Percentiles rank a stretch among this genome's conserved stretches.
phyloP scores from a whole-genome alignment of 2,797 vertebrate genomes.

The Hozukius guyotensis region DNA sequence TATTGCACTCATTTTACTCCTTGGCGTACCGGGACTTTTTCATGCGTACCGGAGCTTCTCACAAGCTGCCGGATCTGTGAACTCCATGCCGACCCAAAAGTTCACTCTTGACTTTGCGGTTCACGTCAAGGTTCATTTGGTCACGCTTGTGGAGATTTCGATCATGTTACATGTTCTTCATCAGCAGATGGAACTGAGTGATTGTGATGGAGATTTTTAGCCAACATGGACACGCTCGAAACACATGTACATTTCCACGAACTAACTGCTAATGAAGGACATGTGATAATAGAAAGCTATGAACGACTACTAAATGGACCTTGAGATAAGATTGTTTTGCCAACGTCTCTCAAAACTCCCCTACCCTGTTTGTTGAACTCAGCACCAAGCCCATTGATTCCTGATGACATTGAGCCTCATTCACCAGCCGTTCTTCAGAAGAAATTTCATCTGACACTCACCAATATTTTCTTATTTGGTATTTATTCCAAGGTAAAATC shows the following conservation, averaged over 20 bases:
- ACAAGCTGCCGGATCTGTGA: accelerated
- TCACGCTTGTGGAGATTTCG: background rate
- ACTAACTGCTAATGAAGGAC: background rate
- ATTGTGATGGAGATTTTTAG: background rate
- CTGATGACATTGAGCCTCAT: too few relatives aligned
- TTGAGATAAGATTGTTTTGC: background rate
- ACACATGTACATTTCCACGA: background rate
- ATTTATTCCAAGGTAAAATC: too few relatives aligned
- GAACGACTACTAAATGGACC: background rate
- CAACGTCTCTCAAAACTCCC: background rate
- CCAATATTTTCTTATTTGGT: too few relatives aligned
- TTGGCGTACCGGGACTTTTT: too few relatives aligned
- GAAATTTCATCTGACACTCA: too few relatives aligned
- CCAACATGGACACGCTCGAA: background rate
- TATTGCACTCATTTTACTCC: too few relatives aligned
- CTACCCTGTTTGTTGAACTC: background rate
- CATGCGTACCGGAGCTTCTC: too few relatives aligned
- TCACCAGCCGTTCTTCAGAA: too few relatives aligned
- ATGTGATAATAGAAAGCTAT: background rate
- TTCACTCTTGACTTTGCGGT: background rate
- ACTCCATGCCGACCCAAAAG: background rate
- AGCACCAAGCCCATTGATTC: too few relatives aligned
- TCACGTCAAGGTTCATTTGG: background rate
- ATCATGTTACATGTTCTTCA: background rate
- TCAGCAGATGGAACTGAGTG: background rate